phyloP scores from a whole-genome alignment of 2,113 vertebrate genomes.

The Nycticryphes semicollaris region DNA sequence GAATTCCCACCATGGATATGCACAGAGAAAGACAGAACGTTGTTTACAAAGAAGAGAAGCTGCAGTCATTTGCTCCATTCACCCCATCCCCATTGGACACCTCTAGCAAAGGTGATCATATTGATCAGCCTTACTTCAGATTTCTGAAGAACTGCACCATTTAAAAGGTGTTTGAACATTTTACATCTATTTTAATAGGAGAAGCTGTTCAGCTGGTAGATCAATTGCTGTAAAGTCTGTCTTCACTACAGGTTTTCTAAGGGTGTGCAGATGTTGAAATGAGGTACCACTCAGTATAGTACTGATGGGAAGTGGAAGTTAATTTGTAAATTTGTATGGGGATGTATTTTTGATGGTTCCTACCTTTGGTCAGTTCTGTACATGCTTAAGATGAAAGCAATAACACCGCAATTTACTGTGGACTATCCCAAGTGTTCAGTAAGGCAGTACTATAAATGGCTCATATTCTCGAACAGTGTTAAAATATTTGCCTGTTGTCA shows the following conservation, averaged over 20 bases:
- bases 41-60: not conserved
- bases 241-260: not conserved
- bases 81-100: not conserved
- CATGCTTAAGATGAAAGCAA: not conserved
- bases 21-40: not conserved
- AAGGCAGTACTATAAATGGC: not conserved
- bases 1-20: not conserved
- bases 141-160: not conserved
- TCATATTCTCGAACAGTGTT: not conserved
- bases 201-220: not conserved
- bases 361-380: not conserved
- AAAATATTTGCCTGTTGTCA: not conserved
- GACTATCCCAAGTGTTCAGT: not conserved
- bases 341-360: not conserved
- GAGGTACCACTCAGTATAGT: not conserved
- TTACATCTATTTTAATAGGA: not conserved
- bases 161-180: not conserved
- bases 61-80: accelerated
- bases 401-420: not conserved
- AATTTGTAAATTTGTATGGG: not conserved
- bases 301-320: not conserved
- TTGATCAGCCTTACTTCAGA: not conserved
- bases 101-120: not conserved
- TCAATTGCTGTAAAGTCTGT: not conserved
- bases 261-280: not conserved